A percentile compares a stretch with the other conserved stretches of the same genome.
These are phyloP conservation scores for Battus philenor DNA, from an alignment of 1,140 invertebrate genomes.

Conservation along the genomic window DNA sequence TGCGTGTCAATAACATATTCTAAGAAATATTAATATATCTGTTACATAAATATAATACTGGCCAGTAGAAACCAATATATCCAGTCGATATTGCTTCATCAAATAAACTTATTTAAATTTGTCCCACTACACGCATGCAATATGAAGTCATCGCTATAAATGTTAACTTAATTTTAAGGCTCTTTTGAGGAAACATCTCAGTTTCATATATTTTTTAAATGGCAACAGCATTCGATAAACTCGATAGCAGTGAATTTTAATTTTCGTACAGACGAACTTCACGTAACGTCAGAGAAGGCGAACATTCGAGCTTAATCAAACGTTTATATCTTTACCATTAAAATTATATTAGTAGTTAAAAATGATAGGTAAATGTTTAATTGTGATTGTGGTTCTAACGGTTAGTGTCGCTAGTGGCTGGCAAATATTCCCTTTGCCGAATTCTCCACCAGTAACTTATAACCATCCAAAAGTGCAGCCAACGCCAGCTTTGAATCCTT, in stretches of 20 bases:
- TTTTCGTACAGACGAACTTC: slow-evolving; percentile 8
- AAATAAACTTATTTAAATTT: too few species aligned
- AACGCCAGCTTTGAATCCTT: neutral
- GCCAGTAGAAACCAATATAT: too few species aligned
- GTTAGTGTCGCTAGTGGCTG: slow-evolving; percentile 11
- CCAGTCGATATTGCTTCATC: too few species aligned
- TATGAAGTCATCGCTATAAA: too few species aligned
- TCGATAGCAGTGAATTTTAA: slow-evolving; percentile 14
- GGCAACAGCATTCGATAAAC: slow-evolving; percentile 5
- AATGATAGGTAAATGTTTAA: slow-evolving; percentile 16
- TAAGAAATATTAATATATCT: too few species aligned
- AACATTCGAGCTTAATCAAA: slow-evolving; percentile 3
- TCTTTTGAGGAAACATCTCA: too few species aligned
- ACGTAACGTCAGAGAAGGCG: slow-evolving; percentile 5
- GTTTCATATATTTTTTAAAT: slow-evolving; percentile 16
- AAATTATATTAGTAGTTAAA: slow-evolving; percentile 8
- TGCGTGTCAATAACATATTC: too few species aligned
- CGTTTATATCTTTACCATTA: too few species aligned
- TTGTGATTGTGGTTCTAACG: slow-evolving; percentile 3
- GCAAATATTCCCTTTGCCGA: slow-evolving; percentile 23
- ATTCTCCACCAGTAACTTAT: neutral
- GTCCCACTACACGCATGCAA: too few species aligned
- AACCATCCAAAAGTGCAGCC: neutral
- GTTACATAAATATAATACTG: too few species aligned
- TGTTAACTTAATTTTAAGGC: too few species aligned